These are phyloP conservation scores for Melikaiella ostensackeni DNA, from an alignment of 2,888 invertebrate genomes.

Conservation along the genomic window DNA sequence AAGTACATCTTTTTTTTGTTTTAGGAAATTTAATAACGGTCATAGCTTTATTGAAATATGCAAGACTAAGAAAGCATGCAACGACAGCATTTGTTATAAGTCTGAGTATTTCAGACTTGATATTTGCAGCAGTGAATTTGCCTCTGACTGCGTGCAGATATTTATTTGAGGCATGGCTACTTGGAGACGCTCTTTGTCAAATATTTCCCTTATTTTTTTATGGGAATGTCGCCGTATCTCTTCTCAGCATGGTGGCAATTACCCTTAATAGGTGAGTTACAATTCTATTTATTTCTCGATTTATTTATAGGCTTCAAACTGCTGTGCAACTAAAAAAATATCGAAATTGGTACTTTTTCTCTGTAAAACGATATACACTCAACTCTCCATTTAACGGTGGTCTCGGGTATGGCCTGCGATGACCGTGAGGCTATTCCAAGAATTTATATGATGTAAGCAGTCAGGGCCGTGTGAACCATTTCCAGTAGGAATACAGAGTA, in stretches of 20 bases:
- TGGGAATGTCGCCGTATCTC: conserved; percentile 92
- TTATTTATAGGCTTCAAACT: conserved; percentile 14
- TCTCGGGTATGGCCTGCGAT: no score
- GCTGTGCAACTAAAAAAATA: no score
- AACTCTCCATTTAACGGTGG: no score
- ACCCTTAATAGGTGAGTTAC: conserved; percentile 88
- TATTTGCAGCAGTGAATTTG: conserved; percentile 90
- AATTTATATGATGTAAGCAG: no score
- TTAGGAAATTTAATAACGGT: conserved; percentile 91
- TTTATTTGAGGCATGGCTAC: conserved; percentile 89
- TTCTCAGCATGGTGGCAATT: conserved; percentile 93
- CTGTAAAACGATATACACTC: no score
- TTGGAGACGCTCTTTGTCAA: conserved; percentile 87
- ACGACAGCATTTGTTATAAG: conserved; percentile 94
- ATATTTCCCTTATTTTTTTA: conserved; percentile 94
- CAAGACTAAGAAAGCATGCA: conserved; percentile 88
- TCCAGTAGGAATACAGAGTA: no score
- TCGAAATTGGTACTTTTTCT: no score
- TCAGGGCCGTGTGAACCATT: no score
- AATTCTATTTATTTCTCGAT: not conserved
- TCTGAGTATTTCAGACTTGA: conserved; percentile 89
- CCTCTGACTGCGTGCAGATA: conserved; percentile 91
- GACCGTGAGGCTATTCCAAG: no score
- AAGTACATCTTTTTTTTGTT: conserved; percentile 50
- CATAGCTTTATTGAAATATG: conserved; percentile 86